Evolutionary conservation across 2,113 vertebrate genomes (phyloP), one percentile per base, ranked within the genome.

Genomic region (Ophiodon elongatus): DNA sequence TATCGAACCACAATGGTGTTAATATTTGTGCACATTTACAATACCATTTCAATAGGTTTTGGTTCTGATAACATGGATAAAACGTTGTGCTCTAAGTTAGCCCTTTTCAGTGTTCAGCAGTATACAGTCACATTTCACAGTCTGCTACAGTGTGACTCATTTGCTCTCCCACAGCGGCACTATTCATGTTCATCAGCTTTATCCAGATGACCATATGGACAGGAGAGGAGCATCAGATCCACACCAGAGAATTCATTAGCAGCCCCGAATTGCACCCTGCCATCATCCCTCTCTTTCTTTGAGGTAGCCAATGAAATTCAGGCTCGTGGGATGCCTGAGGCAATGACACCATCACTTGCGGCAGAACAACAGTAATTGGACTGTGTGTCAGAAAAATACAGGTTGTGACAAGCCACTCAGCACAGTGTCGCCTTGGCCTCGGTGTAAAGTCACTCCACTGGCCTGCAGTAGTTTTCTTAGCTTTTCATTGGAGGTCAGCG

Each of bases 231-330:
- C 94, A 95, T 79, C 85, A 88, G 73, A 91, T 94, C 80, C 96
- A 96, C 78, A 88, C 93, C 71, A 92, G 94, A 93, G 95, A 96
- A 92, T 97, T 96, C 88, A 94, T 95, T 91, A 94, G 96, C 88
- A 96, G 97, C 88, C 95, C 94, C 57, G 91, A 88, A 71, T 83
- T 95, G 47, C 89, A 92, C 93, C 88, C 89, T 84, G 80, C 94
- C 73, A 93, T 95, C 86, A 84, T 94, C 94, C 92, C 94, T 65
- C 94, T 95, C 76, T 80, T 94, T 89, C 89, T 96, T 64, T 95
- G 92, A 95, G 62, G 47, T 25, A 35, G 60, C 72, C 86, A 73
- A 79, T 86, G 74, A 81, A 69, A 82, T 63, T 59, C 76, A 64
- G 73, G 63, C 76, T 77, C 3, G 82, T 77, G 79, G 77, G 88